Percentiles rank a stretch among this genome's conserved stretches.
phyloP scores from a whole-genome alignment of 1,140 invertebrate genomes.

The Cotesia typhae region DNA sequence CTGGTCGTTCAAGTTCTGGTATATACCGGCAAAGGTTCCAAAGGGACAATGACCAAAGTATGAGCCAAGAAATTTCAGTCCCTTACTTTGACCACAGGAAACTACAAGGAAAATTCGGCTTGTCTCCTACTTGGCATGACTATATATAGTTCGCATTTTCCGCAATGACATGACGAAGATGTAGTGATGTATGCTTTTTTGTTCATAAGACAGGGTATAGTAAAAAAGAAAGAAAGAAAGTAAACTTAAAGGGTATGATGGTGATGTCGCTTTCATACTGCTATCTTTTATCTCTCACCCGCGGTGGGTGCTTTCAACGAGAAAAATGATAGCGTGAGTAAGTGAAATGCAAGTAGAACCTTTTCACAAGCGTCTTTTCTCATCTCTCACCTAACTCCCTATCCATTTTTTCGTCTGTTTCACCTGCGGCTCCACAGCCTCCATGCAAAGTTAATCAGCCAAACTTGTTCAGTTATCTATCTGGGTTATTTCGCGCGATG shows the following conservation, averaged over 20 bases:
- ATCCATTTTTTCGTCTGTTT: conserved; percentile 4
- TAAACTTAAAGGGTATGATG: conserved; percentile 23
- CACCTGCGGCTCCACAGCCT: neutral
- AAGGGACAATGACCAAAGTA: conserved; percentile 40
- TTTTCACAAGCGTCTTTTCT: too few relatives aligned
- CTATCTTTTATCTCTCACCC: conserved; percentile 46
- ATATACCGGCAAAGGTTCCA: neutral
- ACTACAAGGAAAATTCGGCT: neutral
- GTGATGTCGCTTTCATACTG: conserved; percentile 21
- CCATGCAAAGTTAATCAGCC: conserved; percentile 7
- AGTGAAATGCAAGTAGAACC: conserved; percentile 9
- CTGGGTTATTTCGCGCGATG: too few relatives aligned
- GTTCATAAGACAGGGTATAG: neutral
- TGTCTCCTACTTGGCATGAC: neutral
- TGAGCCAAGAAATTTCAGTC: conserved; percentile 29
- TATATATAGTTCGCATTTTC: conserved; percentile 14
- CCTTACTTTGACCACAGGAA: neutral
- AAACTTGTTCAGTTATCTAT: neutral
- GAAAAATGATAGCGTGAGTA: conserved; percentile 36
- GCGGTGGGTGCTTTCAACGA: conserved; percentile 37
- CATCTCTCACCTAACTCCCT: conserved; percentile 24
- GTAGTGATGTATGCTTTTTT: conserved; percentile 35
- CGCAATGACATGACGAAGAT: conserved; percentile 43
- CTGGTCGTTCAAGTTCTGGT: neutral
- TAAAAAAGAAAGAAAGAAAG: conserved; percentile 16